Evolutionary conservation across 2,888 invertebrate species (phyloP), one percentile per base, ranked within the genome.

Genomic region (Orthonevra nobilis): DNA sequence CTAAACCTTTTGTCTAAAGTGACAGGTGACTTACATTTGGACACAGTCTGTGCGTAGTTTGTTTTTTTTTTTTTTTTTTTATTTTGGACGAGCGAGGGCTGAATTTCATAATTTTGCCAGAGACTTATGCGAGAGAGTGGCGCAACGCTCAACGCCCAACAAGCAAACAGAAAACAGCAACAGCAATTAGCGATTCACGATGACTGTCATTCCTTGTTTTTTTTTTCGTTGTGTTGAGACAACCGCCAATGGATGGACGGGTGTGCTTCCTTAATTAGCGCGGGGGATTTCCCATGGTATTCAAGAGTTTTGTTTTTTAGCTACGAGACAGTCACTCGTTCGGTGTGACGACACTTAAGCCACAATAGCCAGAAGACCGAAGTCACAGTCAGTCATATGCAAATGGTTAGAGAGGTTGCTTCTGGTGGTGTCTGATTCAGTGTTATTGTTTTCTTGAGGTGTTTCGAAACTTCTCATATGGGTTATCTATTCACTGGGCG

Each of bases 251-350:
- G n/a, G n/a, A n/a, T n/a, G n/a, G n/a, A n/a, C n/a, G n/a, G n/a
- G n/a, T n/a, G n/a, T n/a, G n/a, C n/a, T 52, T 32, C 26, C 36
- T 36, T 36, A 52, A 52, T 52, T 36, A 52, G 34, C 23, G 6
- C 2, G 19, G 34, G 23, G 52, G 14, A 23, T 36, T 52, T 52
- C 20, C 52, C 34, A 10, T 50, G 14, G 14, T n/a, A 23, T 34
- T 9, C 20, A 20, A 20, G 17, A 38, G 26, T 7, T 34, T 50
- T 50, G 12, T 20, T 32, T 34, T 50, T 9, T 34, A n/a, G 12
- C 34, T n/a, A 9, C 2, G 15, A 14, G 15, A n/a, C 6, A n/a
- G n/a, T 15, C n/a, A 15, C 26, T 44, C 23, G 17, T 44, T 23
- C 30, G 46, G 7, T 19, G 10, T 48, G 19, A 50, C 19, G 12